A percentile compares a stretch with the other conserved stretches of the same genome.
Conservation (phyloP, 2,888 invertebrate species). For the Volucella inflata region DNA sequence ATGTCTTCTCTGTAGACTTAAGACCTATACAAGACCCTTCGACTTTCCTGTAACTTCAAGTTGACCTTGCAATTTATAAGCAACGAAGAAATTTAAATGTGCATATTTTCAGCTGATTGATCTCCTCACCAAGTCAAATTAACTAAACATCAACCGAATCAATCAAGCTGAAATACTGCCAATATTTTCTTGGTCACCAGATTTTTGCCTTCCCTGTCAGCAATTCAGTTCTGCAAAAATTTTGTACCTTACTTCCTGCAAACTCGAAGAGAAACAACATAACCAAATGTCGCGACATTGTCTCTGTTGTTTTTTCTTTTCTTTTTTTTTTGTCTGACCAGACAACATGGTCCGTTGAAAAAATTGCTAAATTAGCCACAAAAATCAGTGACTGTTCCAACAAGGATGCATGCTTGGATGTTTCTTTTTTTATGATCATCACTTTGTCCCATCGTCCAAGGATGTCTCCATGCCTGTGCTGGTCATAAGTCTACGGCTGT, state of each 20-base stretch:
- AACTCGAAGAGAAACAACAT: constrained; percentile 2
- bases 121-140: constrained; percentile 34
- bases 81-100: too few relatives aligned
- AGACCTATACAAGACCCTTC: too few relatives aligned
- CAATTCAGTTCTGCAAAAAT: not conserved
- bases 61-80: too few relatives aligned
- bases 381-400: constrained; percentile 68
- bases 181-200: constrained; percentile 42
- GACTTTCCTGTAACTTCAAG: too few relatives aligned
- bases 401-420: constrained; percentile 42
- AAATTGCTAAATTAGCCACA: constrained; percentile 70
- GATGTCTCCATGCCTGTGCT: constrained; percentile 23
- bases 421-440: constrained; percentile 17
- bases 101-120: constrained; percentile 50
- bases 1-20: too few relatives aligned
- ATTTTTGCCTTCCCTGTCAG: constrained; percentile 16
- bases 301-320: not conserved
- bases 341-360: constrained; percentile 29
- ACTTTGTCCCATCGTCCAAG: not conserved
- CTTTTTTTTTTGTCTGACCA: not conserved
- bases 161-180: constrained; percentile 38
- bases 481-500: not conserved
- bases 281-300: constrained; percentile 54
- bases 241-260: constrained; percentile 6
- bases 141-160: constrained; percentile 28